Conservation (phyloP, 2,888 invertebrate species). For the Metopia argyrocephala region DNA sequence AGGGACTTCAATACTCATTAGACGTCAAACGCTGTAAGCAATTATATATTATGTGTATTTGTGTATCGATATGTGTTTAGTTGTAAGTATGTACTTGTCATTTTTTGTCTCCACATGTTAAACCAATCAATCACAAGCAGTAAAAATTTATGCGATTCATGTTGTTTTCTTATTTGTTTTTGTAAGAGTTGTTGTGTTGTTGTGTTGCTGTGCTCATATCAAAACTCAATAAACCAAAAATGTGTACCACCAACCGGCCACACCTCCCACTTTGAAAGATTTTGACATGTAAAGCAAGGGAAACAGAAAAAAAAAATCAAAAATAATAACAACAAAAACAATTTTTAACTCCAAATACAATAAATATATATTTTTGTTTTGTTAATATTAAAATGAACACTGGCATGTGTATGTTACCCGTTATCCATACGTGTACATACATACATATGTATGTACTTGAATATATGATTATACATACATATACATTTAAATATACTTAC, state of each 20-base stretch:
- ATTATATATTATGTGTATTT: neutral
- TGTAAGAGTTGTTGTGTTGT: too few relatives aligned
- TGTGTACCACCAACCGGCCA: constrained; percentile 47
- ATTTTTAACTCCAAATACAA: constrained; percentile 50
- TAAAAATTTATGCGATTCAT: constrained; percentile 42
- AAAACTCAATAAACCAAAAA: constrained; percentile 58
- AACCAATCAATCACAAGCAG: constrained; percentile 61
- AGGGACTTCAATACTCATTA: neutral
- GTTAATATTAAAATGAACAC: constrained; percentile 41
- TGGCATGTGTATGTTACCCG: neutral
- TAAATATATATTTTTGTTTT: constrained; percentile 51
- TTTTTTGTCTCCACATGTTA: constrained; percentile 15
- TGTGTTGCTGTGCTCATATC: constrained; percentile 42
- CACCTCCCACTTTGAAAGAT: constrained; percentile 40
- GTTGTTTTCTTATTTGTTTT: neutral
- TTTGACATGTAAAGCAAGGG: neutral
- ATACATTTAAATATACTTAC: neutral
- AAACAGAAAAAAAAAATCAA: constrained; percentile 36
- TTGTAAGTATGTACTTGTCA: neutral
- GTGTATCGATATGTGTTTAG: neutral
- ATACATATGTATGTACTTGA: neutral
- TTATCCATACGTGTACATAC: neutral
- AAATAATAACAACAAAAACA: constrained; percentile 35
- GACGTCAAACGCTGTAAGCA: neutral
- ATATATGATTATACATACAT: neutral